phyloP scores from a whole-genome alignment of 2,797 vertebrate genomes.

The Lates japonicus region DNA sequence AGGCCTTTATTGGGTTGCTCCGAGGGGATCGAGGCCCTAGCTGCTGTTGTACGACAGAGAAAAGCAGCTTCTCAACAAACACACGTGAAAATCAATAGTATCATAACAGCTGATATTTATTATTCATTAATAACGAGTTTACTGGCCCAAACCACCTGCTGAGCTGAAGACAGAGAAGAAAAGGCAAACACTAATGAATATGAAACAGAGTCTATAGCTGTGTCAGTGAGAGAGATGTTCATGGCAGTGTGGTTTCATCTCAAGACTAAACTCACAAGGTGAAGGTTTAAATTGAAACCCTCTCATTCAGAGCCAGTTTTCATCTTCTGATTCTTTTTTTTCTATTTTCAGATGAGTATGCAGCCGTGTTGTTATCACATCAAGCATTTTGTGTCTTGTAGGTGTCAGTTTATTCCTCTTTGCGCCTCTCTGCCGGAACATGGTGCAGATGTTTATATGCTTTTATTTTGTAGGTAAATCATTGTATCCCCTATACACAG shows the following conservation, averaged over 20 bases:
- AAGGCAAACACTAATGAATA: background rate
- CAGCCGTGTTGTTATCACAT: accelerated
- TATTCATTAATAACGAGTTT: slow-evolving; percentile 87
- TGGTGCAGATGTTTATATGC: too few species aligned
- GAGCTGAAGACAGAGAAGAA: slow-evolving; percentile 44
- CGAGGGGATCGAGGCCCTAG: slow-evolving; percentile 42
- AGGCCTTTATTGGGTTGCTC: slow-evolving; percentile 52
- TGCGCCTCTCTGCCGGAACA: background rate
- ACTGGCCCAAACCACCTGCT: slow-evolving; percentile 81
- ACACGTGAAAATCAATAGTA: slow-evolving; percentile 86
- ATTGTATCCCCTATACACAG: background rate
- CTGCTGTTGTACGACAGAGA: slow-evolving; percentile 77
- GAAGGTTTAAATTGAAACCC: background rate
- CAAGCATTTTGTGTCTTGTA: accelerated
- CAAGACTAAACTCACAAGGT: background rate
- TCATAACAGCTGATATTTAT: slow-evolving; percentile 87
- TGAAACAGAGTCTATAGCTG: background rate
- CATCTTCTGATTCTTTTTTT: background rate
- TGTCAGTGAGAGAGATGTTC: background rate
- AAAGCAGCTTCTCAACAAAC: slow-evolving; percentile 85
- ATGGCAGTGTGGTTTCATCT: background rate
- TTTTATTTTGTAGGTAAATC: background rate
- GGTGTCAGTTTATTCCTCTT: too few species aligned
- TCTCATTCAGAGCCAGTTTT: background rate
- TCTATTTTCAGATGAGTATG: background rate